Conservation (phyloP, 35 echinoderm and acorn worm genomes). For the Nesometra sesokonis region DNA sequence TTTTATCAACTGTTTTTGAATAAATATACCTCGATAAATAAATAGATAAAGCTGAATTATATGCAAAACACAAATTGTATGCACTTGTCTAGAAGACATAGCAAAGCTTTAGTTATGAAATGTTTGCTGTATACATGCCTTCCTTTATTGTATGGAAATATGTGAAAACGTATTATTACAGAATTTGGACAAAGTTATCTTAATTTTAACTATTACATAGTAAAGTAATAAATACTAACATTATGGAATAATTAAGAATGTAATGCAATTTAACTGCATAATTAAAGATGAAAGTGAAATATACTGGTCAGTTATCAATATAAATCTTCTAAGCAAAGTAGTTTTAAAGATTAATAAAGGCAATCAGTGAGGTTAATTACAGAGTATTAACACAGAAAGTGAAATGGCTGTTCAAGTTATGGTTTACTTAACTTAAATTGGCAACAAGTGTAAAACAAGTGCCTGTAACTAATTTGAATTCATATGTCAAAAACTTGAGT, state of each 20-base stretch:
- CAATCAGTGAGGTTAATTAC: neutral
- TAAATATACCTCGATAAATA: too few relatives aligned
- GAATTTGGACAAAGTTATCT: too few relatives aligned
- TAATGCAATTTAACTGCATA: neutral
- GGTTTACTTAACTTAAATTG: neutral
- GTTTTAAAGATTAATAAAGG: neutral
- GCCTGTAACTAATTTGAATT: neutral
- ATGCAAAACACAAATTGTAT: too few relatives aligned
- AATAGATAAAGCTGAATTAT: too few relatives aligned
- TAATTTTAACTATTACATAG: neutral
- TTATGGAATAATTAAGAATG: neutral
- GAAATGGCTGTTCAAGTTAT: neutral
- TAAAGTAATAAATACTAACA: neutral
- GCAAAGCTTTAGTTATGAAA: too few relatives aligned
- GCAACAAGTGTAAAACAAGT: neutral
- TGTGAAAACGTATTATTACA: too few relatives aligned
- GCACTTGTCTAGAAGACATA: too few relatives aligned
- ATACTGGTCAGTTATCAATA: neutral
- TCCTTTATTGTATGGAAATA: too few relatives aligned
- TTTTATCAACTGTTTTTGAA: too few relatives aligned
- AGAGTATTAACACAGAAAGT: neutral
- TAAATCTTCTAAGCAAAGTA: neutral
- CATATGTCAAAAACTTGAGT: neutral
- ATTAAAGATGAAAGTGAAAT: neutral
- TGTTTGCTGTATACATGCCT: too few relatives aligned